Percentiles rank a stretch among this genome's conserved stretches.
Conservation (phyloP, 2,888 invertebrate genomes). For the Dinocampus coccinellae region DNA sequence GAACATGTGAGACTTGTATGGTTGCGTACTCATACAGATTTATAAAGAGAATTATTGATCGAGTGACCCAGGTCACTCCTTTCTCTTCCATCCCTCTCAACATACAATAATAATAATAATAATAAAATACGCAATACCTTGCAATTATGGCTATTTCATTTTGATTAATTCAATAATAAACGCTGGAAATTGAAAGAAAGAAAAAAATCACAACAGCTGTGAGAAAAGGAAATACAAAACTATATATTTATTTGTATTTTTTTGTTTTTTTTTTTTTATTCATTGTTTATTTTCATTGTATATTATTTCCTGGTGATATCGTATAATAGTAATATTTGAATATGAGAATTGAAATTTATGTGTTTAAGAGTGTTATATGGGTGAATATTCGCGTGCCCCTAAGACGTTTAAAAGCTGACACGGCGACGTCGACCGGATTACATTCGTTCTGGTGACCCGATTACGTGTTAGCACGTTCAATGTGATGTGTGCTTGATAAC, state of each 20-base stretch:
- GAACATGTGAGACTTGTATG: not conserved
- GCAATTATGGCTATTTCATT: not conserved
- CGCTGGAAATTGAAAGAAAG: not conserved
- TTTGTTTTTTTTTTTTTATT: not conserved
- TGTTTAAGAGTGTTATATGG: not conserved
- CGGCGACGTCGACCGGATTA: slow-evolving; percentile 35
- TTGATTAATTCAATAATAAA: not conserved
- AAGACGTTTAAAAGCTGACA: slow-evolving; percentile 32
- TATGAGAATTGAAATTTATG: not conserved
- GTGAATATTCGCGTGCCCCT: slow-evolving; percentile 25
- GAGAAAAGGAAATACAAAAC: not conserved
- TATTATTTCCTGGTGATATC: not conserved
- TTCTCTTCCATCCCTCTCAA: not conserved
- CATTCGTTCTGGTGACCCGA: slow-evolving; percentile 60
- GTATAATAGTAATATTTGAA: not conserved
- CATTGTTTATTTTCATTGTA: slow-evolving; percentile 4
- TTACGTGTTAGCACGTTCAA: slow-evolving; percentile 51
- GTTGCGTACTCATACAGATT: slow-evolving; percentile 37
- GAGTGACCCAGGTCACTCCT: slow-evolving; percentile 10
- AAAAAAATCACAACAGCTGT: not conserved
- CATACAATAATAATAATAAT: not conserved
- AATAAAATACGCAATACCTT: not conserved
- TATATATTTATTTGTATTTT: not conserved
- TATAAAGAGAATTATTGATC: slow-evolving; percentile 31
- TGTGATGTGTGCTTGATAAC: not conserved